phyloP scores from a whole-genome alignment of 92 coral and sea anemone genomes.

The Epizoanthus fatuus region DNA sequence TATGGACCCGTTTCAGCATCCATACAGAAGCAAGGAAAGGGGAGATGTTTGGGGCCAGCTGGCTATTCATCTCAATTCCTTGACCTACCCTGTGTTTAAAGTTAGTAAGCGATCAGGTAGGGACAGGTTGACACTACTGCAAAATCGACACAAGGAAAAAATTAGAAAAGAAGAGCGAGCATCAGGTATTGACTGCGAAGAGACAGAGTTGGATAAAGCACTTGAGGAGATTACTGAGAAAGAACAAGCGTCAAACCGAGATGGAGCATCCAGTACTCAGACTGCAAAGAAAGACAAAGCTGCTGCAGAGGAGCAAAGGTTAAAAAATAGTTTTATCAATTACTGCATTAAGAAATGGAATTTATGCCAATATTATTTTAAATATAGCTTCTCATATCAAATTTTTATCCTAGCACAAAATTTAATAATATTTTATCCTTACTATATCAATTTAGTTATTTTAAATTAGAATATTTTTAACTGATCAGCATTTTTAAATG shows the following conservation, averaged over 20 bases:
- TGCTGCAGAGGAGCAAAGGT: conserved; percentile 43
- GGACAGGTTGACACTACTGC: conserved; percentile 29
- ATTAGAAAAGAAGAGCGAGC: conserved; percentile 25
- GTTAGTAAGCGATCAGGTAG: conserved; percentile 19
- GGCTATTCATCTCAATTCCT: conserved; percentile 2
- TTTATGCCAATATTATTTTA: too few species aligned
- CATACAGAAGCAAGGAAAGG: conserved; percentile 51
- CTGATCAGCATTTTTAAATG: too few species aligned
- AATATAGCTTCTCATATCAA: too few species aligned
- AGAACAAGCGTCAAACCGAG: conserved; percentile 31
- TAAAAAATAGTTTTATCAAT: too few species aligned
- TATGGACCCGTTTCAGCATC: conserved; percentile 42
- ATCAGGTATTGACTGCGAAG: conserved; percentile 15
- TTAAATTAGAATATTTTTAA: too few species aligned
- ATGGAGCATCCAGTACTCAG: conserved; percentile 8
- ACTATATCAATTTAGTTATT: too few species aligned
- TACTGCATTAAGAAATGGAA: too few species aligned
- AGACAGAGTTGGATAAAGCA: conserved; percentile 39
- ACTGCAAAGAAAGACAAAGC: conserved; percentile 38
- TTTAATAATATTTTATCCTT: too few species aligned
- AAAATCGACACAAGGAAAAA: not conserved
- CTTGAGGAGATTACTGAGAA: conserved; percentile 14
- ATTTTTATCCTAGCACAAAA: too few species aligned
- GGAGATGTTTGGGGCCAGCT: conserved; percentile 62
- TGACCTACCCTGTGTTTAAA: not conserved